Evolutionary conservation across 1,140 invertebrate genomes (phyloP).

Genomic region (Heliconius eleuchia): DNA sequence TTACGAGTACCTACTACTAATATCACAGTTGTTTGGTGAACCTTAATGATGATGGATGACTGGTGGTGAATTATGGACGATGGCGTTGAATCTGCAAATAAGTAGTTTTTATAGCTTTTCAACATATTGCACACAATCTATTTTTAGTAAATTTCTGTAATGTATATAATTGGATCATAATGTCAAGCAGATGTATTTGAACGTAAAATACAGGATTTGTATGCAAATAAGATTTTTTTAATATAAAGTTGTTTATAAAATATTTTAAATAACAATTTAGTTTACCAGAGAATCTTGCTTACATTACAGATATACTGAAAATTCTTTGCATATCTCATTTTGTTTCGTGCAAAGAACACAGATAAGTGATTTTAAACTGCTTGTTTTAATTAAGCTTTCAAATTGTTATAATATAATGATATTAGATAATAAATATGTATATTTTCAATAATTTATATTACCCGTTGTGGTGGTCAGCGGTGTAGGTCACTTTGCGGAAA

Average conservation of each 20-base stretch:
- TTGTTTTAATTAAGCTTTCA: background rate
- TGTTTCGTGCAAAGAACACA: too few relatives aligned
- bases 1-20: slow-evolving; percentile 53
- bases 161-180: background rate
- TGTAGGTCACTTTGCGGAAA: slow-evolving; percentile 87
- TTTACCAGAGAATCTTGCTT: too few relatives aligned
- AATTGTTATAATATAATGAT: background rate
- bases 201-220: background rate
- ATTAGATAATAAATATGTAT: background rate
- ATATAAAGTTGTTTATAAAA: too few relatives aligned
- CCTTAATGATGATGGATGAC: slow-evolving; percentile 77
- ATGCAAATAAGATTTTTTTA: too few relatives aligned
- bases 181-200: background rate
- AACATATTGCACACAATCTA: background rate
- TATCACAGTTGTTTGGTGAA: slow-evolving; percentile 66
- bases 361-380: background rate
- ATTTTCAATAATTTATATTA: slow-evolving; percentile 49
- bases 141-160: background rate
- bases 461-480: slow-evolving; percentile 86
- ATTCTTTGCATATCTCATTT: too few relatives aligned
- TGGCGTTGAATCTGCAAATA: slow-evolving; percentile 82
- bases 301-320: too few relatives aligned
- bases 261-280: too few relatives aligned
- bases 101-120: slow-evolving; percentile 23
- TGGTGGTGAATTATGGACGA: slow-evolving; percentile 84